Evolutionary conservation across 2,113 vertebrate genomes (phyloP).

Genomic region (Riparia riparia): DNA sequence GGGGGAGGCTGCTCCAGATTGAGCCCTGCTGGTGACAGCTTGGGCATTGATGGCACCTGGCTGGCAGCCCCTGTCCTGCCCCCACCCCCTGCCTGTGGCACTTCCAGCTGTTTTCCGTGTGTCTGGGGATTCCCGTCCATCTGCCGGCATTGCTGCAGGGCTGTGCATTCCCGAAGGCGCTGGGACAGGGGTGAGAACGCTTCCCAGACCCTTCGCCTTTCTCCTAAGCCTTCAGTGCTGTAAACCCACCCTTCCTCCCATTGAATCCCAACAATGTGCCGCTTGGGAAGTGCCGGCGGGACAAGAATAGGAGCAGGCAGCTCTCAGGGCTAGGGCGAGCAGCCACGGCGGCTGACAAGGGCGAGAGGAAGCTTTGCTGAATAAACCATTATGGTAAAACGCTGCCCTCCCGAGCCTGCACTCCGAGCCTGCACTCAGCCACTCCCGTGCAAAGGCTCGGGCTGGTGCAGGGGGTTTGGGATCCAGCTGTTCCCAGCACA

Average conservation of each 20-base stretch:
- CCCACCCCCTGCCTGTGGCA: neutral
- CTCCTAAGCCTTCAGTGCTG: neutral
- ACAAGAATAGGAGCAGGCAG: slow-evolving; percentile 42
- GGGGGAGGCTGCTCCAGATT: neutral
- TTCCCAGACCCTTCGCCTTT: neutral
- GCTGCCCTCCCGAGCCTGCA: neutral
- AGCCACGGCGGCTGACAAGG: neutral
- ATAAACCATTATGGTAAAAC: neutral
- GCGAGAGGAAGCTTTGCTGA: neutral
- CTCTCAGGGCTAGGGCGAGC: neutral
- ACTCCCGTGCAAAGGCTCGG: neutral
- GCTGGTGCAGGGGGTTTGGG: neutral
- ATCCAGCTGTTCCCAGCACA: neutral
- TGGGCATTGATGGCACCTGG: neutral
- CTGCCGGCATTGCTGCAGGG: neutral
- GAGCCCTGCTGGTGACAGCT: neutral
- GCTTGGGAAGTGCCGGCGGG: slow-evolving; percentile 7
- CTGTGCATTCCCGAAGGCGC: rapidly evolving
- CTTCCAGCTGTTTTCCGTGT: neutral
- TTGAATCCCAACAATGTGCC: slow-evolving; percentile 66
- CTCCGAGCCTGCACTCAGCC: neutral
- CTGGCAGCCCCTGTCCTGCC: neutral
- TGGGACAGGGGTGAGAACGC: neutral
- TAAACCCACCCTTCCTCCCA: slow-evolving; percentile 68
- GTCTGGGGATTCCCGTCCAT: rapidly evolving